phyloP scores from a whole-genome alignment of 2,888 invertebrate species.

The Allophyes oxyacanthae region DNA sequence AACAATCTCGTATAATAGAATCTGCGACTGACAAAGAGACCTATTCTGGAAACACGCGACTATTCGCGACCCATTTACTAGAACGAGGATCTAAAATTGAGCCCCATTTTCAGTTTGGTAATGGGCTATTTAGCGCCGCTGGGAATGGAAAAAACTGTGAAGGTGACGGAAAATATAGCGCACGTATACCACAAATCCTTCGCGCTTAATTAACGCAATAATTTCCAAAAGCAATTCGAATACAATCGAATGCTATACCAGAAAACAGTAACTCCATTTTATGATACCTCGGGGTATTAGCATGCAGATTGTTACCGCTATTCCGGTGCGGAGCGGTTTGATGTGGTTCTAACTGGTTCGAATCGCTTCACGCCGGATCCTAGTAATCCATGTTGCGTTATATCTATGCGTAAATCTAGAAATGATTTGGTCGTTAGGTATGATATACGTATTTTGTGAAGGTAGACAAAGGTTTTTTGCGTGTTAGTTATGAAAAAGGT shows the following conservation, averaged over 20 bases:
- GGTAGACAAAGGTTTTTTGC: slow-evolving; percentile 35
- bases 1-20: slow-evolving; percentile 50
- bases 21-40: slow-evolving; percentile 52
- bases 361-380: slow-evolving; percentile 49
- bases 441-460: slow-evolving; percentile 37
- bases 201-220: slow-evolving; percentile 57
- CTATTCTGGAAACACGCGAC: slow-evolving; percentile 44
- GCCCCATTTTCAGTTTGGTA: slow-evolving; percentile 41
- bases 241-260: slow-evolving; percentile 64
- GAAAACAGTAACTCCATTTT: slow-evolving; percentile 60
- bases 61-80: slow-evolving; percentile 44
- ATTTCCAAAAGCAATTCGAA: slow-evolving; percentile 55
- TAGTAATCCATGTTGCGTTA: slow-evolving; percentile 45
- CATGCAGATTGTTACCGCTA: slow-evolving; percentile 70
- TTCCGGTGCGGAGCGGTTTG: slow-evolving; percentile 57
- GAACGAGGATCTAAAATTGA: slow-evolving; percentile 38
- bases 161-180: slow-evolving; percentile 42
- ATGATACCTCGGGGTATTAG: slow-evolving; percentile 70
- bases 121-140: slow-evolving; percentile 46
- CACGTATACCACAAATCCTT: slow-evolving; percentile 47
- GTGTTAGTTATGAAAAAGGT: slow-evolving; percentile 28
- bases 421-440: slow-evolving; percentile 38
- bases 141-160: slow-evolving; percentile 26
- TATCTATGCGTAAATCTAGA: slow-evolving; percentile 48
- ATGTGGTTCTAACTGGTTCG: slow-evolving; percentile 47